These are phyloP conservation scores for Cynopterus brachyotis DNA, from an alignment of 2,113 vertebrate species.

Conservation along the genomic window DNA sequence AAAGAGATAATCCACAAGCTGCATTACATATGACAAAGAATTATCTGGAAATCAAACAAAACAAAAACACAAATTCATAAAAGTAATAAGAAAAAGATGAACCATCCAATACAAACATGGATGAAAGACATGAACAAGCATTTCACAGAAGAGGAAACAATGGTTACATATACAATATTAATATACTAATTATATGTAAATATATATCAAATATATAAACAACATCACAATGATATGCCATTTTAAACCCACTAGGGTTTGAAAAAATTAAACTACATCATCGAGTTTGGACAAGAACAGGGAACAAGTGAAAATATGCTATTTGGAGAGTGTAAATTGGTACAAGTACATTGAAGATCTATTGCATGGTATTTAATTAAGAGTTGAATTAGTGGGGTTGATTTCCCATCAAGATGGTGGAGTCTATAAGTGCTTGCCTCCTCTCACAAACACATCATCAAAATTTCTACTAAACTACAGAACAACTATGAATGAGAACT, in stretches of 20 bases:
- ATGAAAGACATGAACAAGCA: background rate
- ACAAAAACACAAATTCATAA: conserved; percentile 1
- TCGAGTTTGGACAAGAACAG: background rate
- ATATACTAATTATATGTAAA: background rate
- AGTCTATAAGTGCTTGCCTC: no score
- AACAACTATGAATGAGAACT: no score
- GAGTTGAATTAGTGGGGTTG: background rate
- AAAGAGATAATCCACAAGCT: background rate
- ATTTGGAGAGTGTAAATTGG: background rate
- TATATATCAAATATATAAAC: conserved; percentile 1
- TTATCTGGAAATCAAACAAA: background rate
- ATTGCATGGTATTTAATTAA: background rate
- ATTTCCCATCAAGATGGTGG: no score
- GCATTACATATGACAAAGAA: background rate
- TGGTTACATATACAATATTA: background rate
- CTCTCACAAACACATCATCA: no score
- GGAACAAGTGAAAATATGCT: conserved; percentile 12
- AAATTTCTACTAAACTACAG: no score
- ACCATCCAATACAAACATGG: background rate
- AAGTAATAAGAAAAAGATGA: background rate
- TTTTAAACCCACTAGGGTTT: background rate
- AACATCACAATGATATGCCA: conserved; percentile 3
- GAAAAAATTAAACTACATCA: conserved; percentile 19
- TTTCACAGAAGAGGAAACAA: conserved; percentile 8
- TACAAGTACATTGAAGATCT: background rate